Evolutionary conservation across 2,888 invertebrate genomes (phyloP).

Genomic region (Orgyia antiqua): DNA sequence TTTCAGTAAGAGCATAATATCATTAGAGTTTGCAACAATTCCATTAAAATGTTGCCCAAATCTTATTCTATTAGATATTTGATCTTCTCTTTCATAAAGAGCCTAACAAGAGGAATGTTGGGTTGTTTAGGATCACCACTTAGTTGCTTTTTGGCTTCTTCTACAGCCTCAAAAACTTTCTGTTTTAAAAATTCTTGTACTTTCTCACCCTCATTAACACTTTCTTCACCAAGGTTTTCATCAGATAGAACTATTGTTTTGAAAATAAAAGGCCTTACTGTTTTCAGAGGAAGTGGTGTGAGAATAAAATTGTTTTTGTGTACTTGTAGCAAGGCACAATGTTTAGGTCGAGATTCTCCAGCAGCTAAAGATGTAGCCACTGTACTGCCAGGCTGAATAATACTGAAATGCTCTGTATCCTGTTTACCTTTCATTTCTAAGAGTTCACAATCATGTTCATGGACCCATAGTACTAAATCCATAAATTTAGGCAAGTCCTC

Average conservation of each 20-base stretch:
- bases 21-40: constrained; percentile 90
- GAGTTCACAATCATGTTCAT: constrained; percentile 96
- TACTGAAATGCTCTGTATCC: constrained; percentile 75
- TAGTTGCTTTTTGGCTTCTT: constrained; percentile 73
- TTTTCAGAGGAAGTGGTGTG: constrained; percentile 84
- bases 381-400: constrained; percentile 91
- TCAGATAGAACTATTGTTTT: constrained; percentile 81
- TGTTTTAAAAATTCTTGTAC: constrained; percentile 74
- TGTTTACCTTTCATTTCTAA: constrained; percentile 74
- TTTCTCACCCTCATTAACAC: constrained; percentile 66
- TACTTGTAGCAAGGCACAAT: constrained; percentile 89
- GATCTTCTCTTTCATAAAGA: constrained; percentile 86
- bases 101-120: constrained; percentile 48
- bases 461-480: constrained; percentile 97
- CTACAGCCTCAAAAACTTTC: constrained; percentile 81
- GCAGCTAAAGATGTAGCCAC: constrained; percentile 95
- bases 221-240: constrained; percentile 54
- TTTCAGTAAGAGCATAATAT: constrained; percentile 86
- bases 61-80: constrained; percentile 85
- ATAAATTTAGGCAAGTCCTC: constrained; percentile 88
- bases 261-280: constrained; percentile 94
- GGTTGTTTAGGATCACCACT: constrained; percentile 86
- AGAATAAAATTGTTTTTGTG: constrained; percentile 83
- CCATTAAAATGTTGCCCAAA: constrained; percentile 87
- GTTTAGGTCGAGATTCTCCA: constrained; percentile 91